A percentile compares a stretch with the other conserved stretches of the same genome.
Conservation (phyloP, 2,797 vertebrate genomes). For the Enteromius radiatus region DNA sequence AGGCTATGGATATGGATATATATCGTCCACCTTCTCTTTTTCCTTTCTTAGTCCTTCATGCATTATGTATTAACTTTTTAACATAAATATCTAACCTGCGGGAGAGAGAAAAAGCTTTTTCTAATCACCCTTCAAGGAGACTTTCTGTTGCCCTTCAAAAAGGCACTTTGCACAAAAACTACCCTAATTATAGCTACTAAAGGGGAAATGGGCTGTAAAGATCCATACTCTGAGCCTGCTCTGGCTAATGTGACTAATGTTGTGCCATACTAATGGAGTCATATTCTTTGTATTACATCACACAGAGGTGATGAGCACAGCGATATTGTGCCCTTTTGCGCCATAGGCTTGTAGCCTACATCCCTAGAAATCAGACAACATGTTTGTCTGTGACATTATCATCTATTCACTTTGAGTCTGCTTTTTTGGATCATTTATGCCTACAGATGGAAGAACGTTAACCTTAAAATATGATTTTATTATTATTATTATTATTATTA, state of each 20-base stretch:
- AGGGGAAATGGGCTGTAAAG: slow-evolving; percentile 54
- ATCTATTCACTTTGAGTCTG: not conserved
- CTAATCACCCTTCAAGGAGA: slow-evolving; percentile 54
- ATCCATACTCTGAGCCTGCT: slow-evolving; percentile 44
- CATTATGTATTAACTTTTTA: slow-evolving; percentile 49
- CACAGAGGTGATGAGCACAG: slow-evolving; percentile 12
- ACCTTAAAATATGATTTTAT: not conserved
- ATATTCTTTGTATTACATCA: slow-evolving; percentile 42
- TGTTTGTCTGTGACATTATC: not conserved
- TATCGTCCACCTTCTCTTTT: slow-evolving; percentile 6
- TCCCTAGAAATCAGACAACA: slow-evolving; percentile 13
- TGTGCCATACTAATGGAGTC: slow-evolving; percentile 37
- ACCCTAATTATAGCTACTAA: slow-evolving; percentile 47
- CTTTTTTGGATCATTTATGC: not conserved
- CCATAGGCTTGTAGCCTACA: not conserved
- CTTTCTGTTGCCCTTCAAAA: slow-evolving; percentile 55
- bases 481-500: too few species aligned
- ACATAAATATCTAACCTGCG: slow-evolving; percentile 57
- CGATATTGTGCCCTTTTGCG: not conserved
- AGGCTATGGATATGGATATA: not conserved
- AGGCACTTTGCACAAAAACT: slow-evolving; percentile 39
- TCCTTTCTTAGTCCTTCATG: slow-evolving; percentile 41
- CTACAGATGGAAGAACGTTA: not conserved
- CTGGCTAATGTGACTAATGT: slow-evolving; percentile 52
- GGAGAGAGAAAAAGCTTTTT: slow-evolving; percentile 36